Evolutionary conservation across 2,888 invertebrate genomes (phyloP).

Genomic region (Oscheius onirici): DNA sequence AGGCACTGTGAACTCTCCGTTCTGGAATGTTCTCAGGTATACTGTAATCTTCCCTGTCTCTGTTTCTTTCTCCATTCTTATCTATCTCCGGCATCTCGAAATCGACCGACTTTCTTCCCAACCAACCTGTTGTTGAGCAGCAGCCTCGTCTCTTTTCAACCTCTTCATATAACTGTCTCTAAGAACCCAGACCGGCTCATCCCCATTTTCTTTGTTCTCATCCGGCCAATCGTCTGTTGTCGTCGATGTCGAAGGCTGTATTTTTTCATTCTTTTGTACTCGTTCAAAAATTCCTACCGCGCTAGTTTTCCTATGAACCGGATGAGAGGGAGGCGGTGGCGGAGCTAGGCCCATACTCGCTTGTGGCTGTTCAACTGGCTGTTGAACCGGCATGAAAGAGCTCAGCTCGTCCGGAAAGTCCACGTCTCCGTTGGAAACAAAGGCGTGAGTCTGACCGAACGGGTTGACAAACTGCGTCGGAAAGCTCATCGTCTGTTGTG

Average conservation of each 20-base stretch:
- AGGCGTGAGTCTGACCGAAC: constrained; percentile 13
- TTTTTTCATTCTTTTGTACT: not conserved
- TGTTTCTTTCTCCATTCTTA: not conserved
- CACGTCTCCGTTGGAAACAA: not conserved
- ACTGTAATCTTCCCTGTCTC: no score
- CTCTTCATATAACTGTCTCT: constrained; percentile 68
- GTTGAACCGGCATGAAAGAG: constrained; percentile 15
- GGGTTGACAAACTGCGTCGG: constrained; percentile 25
- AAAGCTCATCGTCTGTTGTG: constrained; percentile 11
- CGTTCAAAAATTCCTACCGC: not conserved
- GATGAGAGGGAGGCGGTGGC: constrained; percentile 54
- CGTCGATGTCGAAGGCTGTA: constrained; percentile 20
- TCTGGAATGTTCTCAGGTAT: constrained; percentile 38
- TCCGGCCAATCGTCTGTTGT: constrained; percentile 42
- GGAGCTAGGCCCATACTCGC: constrained; percentile 32
- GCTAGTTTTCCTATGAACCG: constrained; percentile 35
- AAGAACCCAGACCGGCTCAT: constrained; percentile 69
- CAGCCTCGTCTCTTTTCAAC: constrained; percentile 63
- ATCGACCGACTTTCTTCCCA: not conserved
- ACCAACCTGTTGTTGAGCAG: constrained; percentile 16
- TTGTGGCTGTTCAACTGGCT: not conserved
- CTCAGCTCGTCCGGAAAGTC: constrained; percentile 8
- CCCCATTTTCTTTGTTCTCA: constrained; percentile 52
- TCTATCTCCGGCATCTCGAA: not conserved
- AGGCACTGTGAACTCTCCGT: constrained; percentile 22